Percentiles rank a stretch among this genome's conserved stretches.
Conservation (phyloP, 2,113 vertebrate species). For the Malurus elegans region DNA sequence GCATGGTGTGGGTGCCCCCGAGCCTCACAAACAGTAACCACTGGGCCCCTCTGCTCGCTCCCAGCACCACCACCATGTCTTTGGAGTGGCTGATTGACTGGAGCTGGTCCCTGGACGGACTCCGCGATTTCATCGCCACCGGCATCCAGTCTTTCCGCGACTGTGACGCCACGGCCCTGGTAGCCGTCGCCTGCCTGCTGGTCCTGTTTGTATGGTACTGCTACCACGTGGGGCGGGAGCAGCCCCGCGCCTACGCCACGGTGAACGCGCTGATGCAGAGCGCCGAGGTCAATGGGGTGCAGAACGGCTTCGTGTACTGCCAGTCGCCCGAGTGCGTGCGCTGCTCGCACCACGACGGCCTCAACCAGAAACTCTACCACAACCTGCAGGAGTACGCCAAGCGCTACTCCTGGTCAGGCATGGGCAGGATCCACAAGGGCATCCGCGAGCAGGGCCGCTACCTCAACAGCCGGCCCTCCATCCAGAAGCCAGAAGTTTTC, state of each 20-base stretch:
- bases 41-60: background rate
- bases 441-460: constrained; percentile 93
- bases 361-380: constrained; percentile 96
- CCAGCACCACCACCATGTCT: constrained; percentile 64
- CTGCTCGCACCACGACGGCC: constrained; percentile 83
- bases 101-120: constrained; percentile 87
- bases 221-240: constrained; percentile 94
- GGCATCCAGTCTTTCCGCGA: constrained; percentile 92
- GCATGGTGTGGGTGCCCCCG: constrained; percentile 59
- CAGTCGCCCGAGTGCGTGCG: constrained; percentile 88
- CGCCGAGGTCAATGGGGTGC: constrained; percentile 74
- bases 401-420: constrained; percentile 97
- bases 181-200: constrained; percentile 82
- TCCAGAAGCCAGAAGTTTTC: constrained; percentile 96
- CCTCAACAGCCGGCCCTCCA: constrained; percentile 84
- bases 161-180: constrained; percentile 83
- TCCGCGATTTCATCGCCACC: constrained; percentile 86
- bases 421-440: constrained; percentile 97
- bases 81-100: constrained; percentile 79
- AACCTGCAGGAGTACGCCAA: constrained; percentile 98
- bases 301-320: constrained; percentile 90
- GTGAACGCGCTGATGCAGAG: constrained; percentile 75
- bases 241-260: constrained; percentile 75
- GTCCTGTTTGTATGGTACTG: constrained; percentile 96
- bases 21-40: constrained; percentile 46